Base-by-base conservation (phyloP, 2,113 vertebrate genomes). In the Zapus hudsonius region DNA sequence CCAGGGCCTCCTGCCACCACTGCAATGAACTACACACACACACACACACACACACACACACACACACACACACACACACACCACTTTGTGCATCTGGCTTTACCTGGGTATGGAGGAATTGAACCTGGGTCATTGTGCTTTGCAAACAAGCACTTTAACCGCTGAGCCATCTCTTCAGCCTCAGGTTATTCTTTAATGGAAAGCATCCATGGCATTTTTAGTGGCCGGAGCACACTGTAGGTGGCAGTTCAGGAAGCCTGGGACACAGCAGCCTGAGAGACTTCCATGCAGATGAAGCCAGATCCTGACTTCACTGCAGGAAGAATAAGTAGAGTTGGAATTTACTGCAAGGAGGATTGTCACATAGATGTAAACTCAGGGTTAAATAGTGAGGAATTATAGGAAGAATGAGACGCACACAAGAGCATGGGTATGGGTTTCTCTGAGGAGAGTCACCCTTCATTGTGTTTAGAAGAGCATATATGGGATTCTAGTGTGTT, bases 171-270 rank as follows among this genome's bases (percentile, higher is more conserved):
- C n/a, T 12, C 15, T 59, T 20, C 57, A 59, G 16, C 25, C 25
- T 44, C 38, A n/a, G n/a, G 52, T 52, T 15, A 12, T 52, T 52
- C 16, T 52, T 63, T 4, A 84, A 73, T 17, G 78, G 36, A 69
- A 93, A 87, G 69, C 33, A 47, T 91, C 63, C 67, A 16, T 64
- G 5, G 33, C 27, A 27, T 83, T 79, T 93, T 86, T 59, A 72
- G 42, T 87, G 78, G 17, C 42, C 76, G n/a, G 75, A 61, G 40
- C 22, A 75, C 31, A 7, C 22, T 64, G 38, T 44, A 16, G 33
- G 59, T 12, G 38, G 10, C 59, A 64, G 59, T 5, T 27, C 27
- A 42, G 11, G 9, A 44, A 59, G 27, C 40, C 63, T 10, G 36
- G 38, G 33, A 5, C 27, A 42, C 79, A 42, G 79, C 27, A 12